Evolutionary conservation across 2,888 invertebrate genomes (phyloP).

Genomic region (Pimpla rufipes): DNA sequence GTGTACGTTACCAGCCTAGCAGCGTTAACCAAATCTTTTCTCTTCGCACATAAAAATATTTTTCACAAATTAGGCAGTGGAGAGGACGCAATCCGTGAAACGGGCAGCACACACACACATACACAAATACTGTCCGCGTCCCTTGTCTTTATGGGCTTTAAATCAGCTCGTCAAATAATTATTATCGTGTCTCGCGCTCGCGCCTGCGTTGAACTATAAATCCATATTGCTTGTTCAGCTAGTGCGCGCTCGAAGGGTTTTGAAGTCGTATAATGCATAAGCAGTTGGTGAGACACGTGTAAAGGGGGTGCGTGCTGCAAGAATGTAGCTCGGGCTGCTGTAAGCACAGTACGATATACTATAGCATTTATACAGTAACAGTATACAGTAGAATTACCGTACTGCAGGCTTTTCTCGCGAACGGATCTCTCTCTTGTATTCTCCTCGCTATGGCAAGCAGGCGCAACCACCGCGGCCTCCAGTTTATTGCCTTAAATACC

Average conservation of each 20-base stretch:
- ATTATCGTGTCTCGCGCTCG: slow-evolving; percentile 51
- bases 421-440: slow-evolving; percentile 27
- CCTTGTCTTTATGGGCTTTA: slow-evolving; percentile 67
- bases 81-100: not conserved
- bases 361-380: not conserved
- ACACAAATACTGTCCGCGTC: slow-evolving; percentile 10
- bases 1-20: no score
- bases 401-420: slow-evolving; percentile 16
- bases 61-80: slow-evolving; percentile 23
- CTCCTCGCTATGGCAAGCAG: slow-evolving; percentile 25
- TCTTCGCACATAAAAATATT: slow-evolving; percentile 13
- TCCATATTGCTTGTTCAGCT: slow-evolving; percentile 25
- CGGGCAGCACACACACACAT: not conserved
- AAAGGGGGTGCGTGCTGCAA: slow-evolving; percentile 34
- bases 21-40: no score
- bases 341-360: slow-evolving; percentile 38
- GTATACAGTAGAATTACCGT: slow-evolving; percentile 23
- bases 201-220: slow-evolving; percentile 8
- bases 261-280: slow-evolving; percentile 65
- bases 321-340: slow-evolving; percentile 7
- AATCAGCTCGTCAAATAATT: slow-evolving; percentile 73
- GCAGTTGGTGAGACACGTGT: slow-evolving; percentile 50
- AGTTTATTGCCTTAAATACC: slow-evolving; percentile 69
- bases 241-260: slow-evolving; percentile 43
- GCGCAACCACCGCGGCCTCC: slow-evolving; percentile 36